Conservation (phyloP, 2,797 vertebrate species). For the Oreochromis mossambicus region DNA sequence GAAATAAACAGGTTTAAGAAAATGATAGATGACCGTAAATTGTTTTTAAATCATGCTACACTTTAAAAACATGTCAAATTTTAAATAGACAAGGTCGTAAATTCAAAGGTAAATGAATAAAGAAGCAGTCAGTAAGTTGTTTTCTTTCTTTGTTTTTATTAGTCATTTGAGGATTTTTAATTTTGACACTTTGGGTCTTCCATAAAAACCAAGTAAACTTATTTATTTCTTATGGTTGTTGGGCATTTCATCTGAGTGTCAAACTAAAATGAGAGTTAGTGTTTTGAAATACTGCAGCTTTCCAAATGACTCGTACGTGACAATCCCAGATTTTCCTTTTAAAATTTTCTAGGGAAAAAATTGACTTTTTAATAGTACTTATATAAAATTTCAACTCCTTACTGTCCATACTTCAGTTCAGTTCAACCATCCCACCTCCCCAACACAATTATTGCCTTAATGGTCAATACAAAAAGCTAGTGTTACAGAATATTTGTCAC, state of each 20-base stretch:
- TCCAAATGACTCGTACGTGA: background rate
- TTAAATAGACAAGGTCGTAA: background rate
- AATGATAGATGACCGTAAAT: background rate
- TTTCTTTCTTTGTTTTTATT: background rate
- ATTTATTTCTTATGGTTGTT: background rate
- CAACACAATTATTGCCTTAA: background rate
- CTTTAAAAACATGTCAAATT: background rate
- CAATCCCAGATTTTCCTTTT: background rate
- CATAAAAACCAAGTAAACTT: fast-evolving
- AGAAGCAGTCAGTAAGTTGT: background rate
- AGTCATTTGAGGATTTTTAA: background rate
- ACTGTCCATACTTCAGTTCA: background rate
- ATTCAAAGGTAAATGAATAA: background rate
- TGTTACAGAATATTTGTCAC: background rate
- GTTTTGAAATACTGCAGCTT: background rate
- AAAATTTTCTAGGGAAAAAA: background rate
- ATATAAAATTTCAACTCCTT: background rate
- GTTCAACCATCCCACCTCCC: background rate
- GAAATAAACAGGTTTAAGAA: background rate
- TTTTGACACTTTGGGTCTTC: background rate
- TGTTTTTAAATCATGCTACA: background rate
- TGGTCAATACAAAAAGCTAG: background rate
- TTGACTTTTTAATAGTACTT: background rate
- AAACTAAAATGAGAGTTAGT: background rate
- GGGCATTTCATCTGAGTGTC: background rate